Conservation (phyloP, 2,113 vertebrate genomes). For the Glaucomys volans region DNA sequence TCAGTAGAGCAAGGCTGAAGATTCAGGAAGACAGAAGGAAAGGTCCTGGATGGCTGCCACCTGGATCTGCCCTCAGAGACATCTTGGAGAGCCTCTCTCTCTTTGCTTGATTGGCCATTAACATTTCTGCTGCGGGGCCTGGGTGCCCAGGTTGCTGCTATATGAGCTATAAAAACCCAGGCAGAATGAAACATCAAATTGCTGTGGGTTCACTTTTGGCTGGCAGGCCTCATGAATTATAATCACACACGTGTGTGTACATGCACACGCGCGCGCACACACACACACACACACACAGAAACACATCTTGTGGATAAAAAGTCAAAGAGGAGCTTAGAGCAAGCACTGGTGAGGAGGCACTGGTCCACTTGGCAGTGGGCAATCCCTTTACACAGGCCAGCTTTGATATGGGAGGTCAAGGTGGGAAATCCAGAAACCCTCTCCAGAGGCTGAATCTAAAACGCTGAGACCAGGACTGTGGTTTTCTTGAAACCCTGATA, state of each 20-base stretch:
- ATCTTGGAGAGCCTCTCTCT: not conserved
- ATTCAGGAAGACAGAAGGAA: not conserved
- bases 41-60: not conserved
- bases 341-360: not conserved
- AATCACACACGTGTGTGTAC: not conserved
- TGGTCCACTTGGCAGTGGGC: not conserved
- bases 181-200: not conserved
- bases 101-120: not conserved
- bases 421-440: not conserved
- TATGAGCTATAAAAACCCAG: not conserved
- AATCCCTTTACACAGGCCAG: not conserved
- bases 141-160: not conserved
- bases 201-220: not conserved
- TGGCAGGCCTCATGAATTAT: not conserved
- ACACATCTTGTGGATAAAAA: not conserved
- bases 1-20: not conserved
- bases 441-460: not conserved
- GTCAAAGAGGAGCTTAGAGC: not conserved
- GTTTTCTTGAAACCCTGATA: not conserved
- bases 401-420: not conserved
- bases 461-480: not conserved
- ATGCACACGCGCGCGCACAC: not conserved
- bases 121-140: not conserved
- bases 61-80: not conserved
- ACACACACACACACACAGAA: not conserved